Percentiles rank a stretch among this genome's conserved stretches.
These are phyloP conservation scores for Sympetrum striolatum DNA, from an alignment of 2,888 invertebrate species.

Conservation along the genomic window DNA sequence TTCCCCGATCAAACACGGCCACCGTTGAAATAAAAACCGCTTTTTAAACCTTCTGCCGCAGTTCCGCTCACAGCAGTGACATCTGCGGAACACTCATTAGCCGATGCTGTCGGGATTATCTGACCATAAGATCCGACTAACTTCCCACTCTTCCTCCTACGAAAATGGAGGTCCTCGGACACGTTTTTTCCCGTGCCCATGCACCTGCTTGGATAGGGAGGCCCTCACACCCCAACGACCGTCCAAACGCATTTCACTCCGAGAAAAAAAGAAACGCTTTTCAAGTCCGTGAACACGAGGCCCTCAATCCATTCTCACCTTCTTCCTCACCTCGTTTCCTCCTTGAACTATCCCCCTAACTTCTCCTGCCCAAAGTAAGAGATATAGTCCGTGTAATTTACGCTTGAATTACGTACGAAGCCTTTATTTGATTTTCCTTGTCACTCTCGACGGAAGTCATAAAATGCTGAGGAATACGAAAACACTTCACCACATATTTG, in stretches of 20 bases:
- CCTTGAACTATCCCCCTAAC: too few species aligned
- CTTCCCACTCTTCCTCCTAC: not conserved
- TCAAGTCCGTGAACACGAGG: not conserved
- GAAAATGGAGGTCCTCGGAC: not conserved
- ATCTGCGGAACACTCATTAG: constrained; percentile 31
- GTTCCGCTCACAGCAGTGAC: constrained; percentile 20
- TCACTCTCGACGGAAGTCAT: too few species aligned
- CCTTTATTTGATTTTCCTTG: too few species aligned
- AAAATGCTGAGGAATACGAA: too few species aligned
- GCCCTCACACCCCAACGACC: not conserved
- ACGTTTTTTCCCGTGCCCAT: not conserved
- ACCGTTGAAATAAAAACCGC: not conserved
- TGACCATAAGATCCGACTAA: not conserved
- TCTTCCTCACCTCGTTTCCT: too few species aligned
- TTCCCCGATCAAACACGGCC: not conserved
- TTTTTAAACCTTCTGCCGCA: constrained; percentile 1
- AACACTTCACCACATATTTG: too few species aligned
- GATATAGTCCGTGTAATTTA: too few species aligned
- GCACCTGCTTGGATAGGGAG: not conserved
- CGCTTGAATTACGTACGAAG: too few species aligned
- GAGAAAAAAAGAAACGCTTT: not conserved
- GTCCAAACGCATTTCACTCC: not conserved
- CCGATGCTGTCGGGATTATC: not conserved
- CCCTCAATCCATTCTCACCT: not conserved
- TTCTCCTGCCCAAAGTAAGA: too few species aligned